Percentiles rank a stretch among this genome's conserved stretches.
Evolutionary conservation across 1,140 invertebrate species (phyloP).

Genomic region (Megalonaias nervosa): DNA sequence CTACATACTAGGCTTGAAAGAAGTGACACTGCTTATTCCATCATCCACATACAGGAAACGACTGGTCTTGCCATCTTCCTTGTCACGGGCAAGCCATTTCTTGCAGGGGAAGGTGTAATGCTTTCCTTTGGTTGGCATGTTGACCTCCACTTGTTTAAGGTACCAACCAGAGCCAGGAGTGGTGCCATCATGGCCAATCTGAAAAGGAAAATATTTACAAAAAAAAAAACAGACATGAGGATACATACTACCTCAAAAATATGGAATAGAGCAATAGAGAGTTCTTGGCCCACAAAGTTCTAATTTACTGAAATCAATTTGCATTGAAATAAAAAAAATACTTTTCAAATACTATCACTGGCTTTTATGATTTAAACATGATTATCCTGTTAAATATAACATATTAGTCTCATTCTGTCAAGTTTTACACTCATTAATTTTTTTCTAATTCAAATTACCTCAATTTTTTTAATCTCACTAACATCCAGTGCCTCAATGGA

Average conservation of each 20-base stretch:
- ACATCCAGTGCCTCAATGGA: conserved; percentile 69
- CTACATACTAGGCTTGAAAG: conserved; percentile 67
- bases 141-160: conserved; percentile 66
- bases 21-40: conserved; percentile 64
- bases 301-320: no score
- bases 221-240: no score
- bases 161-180: conserved; percentile 68
- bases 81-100: conserved; percentile 68
- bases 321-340: background rate
- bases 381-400: background rate
- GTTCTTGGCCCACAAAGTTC: no score
- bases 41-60: conserved; percentile 66
- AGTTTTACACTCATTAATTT: background rate
- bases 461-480: conserved; percentile 67
- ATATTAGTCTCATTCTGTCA: no score
- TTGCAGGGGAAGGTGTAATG: conserved; percentile 67
- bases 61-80: conserved; percentile 65
- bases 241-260: no score
- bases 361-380: background rate
- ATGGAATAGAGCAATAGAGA: no score
- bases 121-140: conserved; percentile 70
- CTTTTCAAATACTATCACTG: background rate
- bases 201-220: background rate
- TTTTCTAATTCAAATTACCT: conserved; percentile 50
- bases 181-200: conserved; percentile 70